Evolutionary conservation across 2,888 invertebrate species (phyloP).

Genomic region (Drosophila emarginata): DNA sequence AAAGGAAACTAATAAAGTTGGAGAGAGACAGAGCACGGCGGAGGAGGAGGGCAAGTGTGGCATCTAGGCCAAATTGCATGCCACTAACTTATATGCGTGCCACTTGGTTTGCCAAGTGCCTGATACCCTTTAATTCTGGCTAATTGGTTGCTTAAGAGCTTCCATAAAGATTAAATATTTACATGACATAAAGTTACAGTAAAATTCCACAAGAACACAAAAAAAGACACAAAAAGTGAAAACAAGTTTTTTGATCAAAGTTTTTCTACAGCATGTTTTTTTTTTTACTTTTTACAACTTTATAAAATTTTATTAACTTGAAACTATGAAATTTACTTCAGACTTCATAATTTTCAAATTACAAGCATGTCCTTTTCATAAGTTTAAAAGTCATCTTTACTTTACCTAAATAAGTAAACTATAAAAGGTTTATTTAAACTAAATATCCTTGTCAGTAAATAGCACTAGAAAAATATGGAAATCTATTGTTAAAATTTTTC

Average conservation of each 20-base stretch:
- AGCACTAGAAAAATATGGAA: no score
- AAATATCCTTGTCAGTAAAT: no score
- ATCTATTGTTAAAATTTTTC: no score
- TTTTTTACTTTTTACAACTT: not conserved
- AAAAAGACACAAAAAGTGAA: not conserved
- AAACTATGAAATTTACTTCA: not conserved
- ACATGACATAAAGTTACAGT: not conserved
- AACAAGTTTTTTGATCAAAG: not conserved
- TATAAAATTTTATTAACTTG: not conserved
- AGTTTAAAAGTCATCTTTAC: no score
- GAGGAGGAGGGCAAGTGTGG: not conserved
- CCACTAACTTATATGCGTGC: constrained; percentile 46
- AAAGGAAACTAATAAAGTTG: not conserved
- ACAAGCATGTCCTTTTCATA: no score
- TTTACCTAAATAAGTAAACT: no score
- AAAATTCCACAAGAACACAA: not conserved
- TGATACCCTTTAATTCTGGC: constrained; percentile 25
- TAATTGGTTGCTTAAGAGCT: constrained; percentile 8
- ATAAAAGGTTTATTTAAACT: no score
- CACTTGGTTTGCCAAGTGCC: constrained; percentile 16
- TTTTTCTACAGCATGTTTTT: not conserved
- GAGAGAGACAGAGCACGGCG: no score
- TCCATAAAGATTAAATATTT: constrained; percentile 6
- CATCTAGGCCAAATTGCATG: constrained; percentile 29
- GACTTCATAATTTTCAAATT: no score